phyloP scores from a whole-genome alignment of 2,113 vertebrate species.

The Tupaia tana region DNA sequence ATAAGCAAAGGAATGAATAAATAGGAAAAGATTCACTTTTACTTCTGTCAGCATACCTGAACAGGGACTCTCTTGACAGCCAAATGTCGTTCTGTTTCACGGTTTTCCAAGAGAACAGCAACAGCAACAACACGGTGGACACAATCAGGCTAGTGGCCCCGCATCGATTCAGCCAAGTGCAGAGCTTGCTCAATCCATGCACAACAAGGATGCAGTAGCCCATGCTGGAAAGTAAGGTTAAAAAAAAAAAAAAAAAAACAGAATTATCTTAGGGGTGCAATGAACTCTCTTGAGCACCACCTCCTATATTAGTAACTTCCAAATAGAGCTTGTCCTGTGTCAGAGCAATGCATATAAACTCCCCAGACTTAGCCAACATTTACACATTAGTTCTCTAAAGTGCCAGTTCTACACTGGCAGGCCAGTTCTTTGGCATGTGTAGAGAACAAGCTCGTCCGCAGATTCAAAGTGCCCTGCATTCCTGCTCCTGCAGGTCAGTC shows the following conservation, averaged over 20 bases:
- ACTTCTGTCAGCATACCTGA: conserved; percentile 88
- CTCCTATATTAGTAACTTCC: conserved; percentile 13
- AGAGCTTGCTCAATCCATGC: conserved; percentile 92
- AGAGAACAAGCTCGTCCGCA: not conserved
- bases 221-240: conserved; percentile 88
- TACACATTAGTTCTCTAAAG: accelerated
- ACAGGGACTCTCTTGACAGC: conserved; percentile 96
- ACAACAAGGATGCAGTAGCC: conserved; percentile 97
- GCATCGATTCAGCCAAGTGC: conserved; percentile 88
- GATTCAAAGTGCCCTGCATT: not conserved
- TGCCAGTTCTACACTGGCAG: accelerated
- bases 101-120: conserved; percentile 97
- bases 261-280: not conserved
- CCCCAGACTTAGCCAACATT: not conserved
- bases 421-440: not conserved
- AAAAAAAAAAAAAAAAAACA: not conserved
- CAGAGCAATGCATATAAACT: conserved; percentile 45
- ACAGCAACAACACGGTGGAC: conserved; percentile 90
- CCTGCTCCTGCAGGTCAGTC: not conserved
- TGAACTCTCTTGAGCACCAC: not conserved
- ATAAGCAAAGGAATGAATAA: not conserved
- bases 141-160: conserved; percentile 87
- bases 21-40: not conserved
- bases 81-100: conserved; percentile 96
- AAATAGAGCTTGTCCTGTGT: conserved; percentile 29